Conservation (phyloP, 1,140 invertebrate species). For the Calycopis cecrops region DNA sequence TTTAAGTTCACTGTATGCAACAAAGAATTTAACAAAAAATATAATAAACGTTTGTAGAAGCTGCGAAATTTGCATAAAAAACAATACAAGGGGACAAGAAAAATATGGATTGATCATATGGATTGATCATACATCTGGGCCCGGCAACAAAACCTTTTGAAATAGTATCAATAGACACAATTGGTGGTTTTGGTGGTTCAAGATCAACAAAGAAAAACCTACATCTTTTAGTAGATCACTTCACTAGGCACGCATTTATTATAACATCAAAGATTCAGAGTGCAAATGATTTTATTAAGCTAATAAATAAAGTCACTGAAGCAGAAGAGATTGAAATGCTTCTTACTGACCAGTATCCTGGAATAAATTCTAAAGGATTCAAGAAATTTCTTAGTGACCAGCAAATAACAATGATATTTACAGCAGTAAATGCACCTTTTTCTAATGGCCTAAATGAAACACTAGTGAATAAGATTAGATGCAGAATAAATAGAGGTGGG, state of each 20-base stretch:
- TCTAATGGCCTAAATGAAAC: constrained; percentile 7
- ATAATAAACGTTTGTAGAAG: constrained; percentile 12
- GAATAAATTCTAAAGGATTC: constrained; percentile 15
- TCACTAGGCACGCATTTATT: constrained; percentile 25
- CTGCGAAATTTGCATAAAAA: constrained; percentile 21
- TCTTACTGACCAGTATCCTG: constrained; percentile 16
- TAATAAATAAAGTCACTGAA: constrained; percentile 9
- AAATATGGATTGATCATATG: constrained; percentile 24
- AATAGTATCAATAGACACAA: constrained; percentile 28
- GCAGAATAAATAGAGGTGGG: constrained; percentile 13
- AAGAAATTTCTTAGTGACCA: constrained; percentile 13
- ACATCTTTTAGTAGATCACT: constrained; percentile 26
- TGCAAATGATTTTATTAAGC: constrained; percentile 17
- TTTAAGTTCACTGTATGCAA: constrained; percentile 13
- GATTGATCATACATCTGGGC: constrained; percentile 19
- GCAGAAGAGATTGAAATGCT: constrained; percentile 9
- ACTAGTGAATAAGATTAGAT: constrained; percentile 16
- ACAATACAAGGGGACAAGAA: constrained; percentile 17
- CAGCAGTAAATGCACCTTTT: neutral
- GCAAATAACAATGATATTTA: constrained; percentile 11
- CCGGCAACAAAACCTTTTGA: constrained; percentile 38
- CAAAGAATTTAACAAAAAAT: constrained; percentile 17
- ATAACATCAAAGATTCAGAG: constrained; percentile 31
- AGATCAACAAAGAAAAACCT: constrained; percentile 29
- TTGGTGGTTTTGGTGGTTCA: constrained; percentile 25